Evolutionary conservation across 2,113 vertebrate genomes (phyloP).

Genomic region (Nothobranchius kuhntae): DNA sequence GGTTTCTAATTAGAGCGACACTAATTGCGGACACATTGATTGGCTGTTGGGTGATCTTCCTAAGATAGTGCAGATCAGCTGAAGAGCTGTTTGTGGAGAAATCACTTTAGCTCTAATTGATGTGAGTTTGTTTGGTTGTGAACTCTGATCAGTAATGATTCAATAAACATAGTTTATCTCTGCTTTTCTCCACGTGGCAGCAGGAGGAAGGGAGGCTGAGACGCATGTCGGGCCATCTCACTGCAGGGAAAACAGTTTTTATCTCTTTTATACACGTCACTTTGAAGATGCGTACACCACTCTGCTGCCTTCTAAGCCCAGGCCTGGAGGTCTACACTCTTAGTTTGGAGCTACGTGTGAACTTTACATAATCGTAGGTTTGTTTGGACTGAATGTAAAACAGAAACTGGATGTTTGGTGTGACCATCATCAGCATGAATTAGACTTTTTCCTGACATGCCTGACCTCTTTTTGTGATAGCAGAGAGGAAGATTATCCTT

Average conservation of each 20-base stretch:
- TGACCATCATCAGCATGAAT: too few relatives aligned
- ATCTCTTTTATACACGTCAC: slow-evolving; percentile 4
- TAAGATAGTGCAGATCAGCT: slow-evolving; percentile 30
- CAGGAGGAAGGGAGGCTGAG: slow-evolving; percentile 7
- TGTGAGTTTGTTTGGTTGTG: slow-evolving; percentile 5
- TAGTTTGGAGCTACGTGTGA: too few relatives aligned
- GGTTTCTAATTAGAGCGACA: slow-evolving; percentile 65
- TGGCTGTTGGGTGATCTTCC: slow-evolving; percentile 32
- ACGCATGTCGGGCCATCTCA: background rate
- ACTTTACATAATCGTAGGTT: too few relatives aligned
- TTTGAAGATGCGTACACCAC: background rate
- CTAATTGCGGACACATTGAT: slow-evolving; percentile 69
- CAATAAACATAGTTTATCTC: background rate
- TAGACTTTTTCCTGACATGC: too few relatives aligned
- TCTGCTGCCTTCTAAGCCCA: background rate
- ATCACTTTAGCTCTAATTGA: slow-evolving; percentile 1
- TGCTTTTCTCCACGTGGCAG: background rate
- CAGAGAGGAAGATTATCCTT: too few relatives aligned
- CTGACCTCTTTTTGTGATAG: too few relatives aligned
- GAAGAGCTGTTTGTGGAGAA: slow-evolving; percentile 16
- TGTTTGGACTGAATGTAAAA: too few relatives aligned
- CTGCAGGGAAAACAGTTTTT: slow-evolving; percentile 21
- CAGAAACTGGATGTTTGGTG: too few relatives aligned
- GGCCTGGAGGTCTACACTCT: too few relatives aligned
- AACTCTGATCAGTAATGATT: background rate